phyloP scores from a whole-genome alignment of 2,113 vertebrate species.

The Heterochromis multidens region DNA sequence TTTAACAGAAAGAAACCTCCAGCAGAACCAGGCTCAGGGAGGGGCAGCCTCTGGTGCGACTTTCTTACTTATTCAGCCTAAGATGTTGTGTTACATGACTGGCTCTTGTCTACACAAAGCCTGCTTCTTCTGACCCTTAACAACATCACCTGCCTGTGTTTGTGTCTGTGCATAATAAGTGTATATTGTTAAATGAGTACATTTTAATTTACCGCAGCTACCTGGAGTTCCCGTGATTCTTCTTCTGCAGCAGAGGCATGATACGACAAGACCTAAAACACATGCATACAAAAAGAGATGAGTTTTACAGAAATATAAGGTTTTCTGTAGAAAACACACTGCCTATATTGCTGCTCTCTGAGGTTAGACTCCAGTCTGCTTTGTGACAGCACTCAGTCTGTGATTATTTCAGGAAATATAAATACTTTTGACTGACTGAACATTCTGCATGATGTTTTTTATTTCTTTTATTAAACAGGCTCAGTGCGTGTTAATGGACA shows the following conservation, averaged over 20 bases:
- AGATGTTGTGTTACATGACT: conserved; percentile 13
- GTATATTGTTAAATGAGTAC: conserved; percentile 47
- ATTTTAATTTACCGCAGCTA: conserved; percentile 86
- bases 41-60: too few species aligned
- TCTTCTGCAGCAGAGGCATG: conserved; percentile 93
- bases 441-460: not conserved
- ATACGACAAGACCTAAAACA: conserved; percentile 89
- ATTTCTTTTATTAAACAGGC: not conserved
- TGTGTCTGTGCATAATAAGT: not conserved
- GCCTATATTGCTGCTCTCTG: not conserved
- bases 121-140: conserved; percentile 7
- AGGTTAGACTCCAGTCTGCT: not conserved
- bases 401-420: not conserved
- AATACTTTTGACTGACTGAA: not conserved
- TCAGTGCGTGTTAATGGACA: not conserved
- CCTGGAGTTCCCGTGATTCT: conserved; percentile 90
- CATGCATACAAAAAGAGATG: not conserved
- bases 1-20: too few species aligned
- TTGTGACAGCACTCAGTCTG: not conserved
- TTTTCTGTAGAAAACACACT: not conserved
- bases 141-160: not conserved
- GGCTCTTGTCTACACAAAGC: not conserved
- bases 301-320: not conserved
- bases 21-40: too few species aligned
- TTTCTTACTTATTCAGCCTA: not conserved